Conservation (phyloP, 2,888 invertebrate species). For the Proisotoma minuta region DNA sequence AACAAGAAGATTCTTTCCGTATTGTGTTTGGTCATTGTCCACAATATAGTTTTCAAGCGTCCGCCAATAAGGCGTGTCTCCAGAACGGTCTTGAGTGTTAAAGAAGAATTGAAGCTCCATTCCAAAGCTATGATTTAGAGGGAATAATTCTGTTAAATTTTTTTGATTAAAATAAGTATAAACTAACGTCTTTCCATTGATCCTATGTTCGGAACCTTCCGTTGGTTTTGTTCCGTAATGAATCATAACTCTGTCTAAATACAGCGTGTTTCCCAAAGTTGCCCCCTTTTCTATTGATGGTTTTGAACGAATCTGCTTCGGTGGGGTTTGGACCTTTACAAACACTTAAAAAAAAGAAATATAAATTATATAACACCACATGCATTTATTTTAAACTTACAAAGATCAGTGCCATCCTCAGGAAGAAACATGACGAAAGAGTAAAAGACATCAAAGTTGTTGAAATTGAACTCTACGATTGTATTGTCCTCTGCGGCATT, state of each 20-base stretch:
- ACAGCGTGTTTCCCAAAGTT: not conserved
- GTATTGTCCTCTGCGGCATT: constrained; percentile 3
- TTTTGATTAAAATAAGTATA: not conserved
- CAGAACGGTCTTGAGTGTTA: not conserved
- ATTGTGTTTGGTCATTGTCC: not conserved
- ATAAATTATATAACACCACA: not conserved
- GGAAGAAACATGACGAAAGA: constrained; percentile 23
- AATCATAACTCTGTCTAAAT: constrained; percentile 13
- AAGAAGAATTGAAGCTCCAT: constrained; percentile 21
- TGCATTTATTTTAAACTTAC: constrained; percentile 1
- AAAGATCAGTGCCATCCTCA: constrained; percentile 22
- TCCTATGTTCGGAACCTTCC: constrained; percentile 14
- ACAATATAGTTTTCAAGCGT: constrained; percentile 2
- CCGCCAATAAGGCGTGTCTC: not conserved
- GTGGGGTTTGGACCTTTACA: constrained; percentile 4
- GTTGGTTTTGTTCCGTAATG: not conserved
- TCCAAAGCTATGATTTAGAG: constrained; percentile 5
- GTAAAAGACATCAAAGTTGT: constrained; percentile 11
- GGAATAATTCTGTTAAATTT: not conserved
- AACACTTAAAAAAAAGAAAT: constrained; percentile 10
- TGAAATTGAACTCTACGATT: constrained; percentile 13
- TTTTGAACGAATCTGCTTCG: not conserved
- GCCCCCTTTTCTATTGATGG: constrained; percentile 16
- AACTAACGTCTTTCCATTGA: constrained; percentile 8
- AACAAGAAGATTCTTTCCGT: constrained; percentile 3